Conservation (phyloP, 2,113 vertebrate species). For the Nymphicus hollandicus region DNA sequence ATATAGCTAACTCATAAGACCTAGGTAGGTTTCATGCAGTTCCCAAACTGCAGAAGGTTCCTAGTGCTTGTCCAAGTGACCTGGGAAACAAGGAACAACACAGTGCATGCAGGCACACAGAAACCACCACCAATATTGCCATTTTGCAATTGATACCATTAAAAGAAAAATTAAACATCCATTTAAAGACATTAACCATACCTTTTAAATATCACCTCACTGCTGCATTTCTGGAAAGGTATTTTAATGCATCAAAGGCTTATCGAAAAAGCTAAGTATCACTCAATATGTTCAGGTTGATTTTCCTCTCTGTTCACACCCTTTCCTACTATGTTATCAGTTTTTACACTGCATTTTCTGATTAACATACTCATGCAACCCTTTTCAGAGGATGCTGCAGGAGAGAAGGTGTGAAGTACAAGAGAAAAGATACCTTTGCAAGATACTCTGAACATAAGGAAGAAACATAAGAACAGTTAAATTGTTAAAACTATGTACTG, state of each 20-base stretch:
- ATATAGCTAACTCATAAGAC: not conserved
- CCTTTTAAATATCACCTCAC: not conserved
- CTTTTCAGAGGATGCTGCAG: not conserved
- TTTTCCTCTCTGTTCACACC: not conserved
- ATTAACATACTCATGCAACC: not conserved
- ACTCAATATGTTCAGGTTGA: not conserved
- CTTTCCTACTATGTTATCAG: not conserved
- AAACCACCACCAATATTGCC: not conserved
- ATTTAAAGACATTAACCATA: not conserved
- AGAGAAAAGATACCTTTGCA: not conserved
- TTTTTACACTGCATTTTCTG: constrained; percentile 35
- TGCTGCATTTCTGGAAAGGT: not conserved
- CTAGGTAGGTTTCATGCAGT: not conserved
- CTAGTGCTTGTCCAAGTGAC: not conserved
- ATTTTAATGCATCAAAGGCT: not conserved
- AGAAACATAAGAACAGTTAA: not conserved
- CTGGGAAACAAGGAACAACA: not conserved
- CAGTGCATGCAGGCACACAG: fast-evolving
- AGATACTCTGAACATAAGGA: constrained; percentile 10
- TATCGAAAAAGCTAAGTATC: not conserved
- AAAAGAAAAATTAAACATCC: not conserved
- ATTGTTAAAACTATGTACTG: not conserved
- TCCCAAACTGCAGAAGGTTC: not conserved
- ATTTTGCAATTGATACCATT: not conserved
- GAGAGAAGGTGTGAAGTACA: not conserved